Evolutionary conservation across 2,888 invertebrate species (phyloP), one percentile per base, ranked within the genome.

Genomic region (Sclerodermus sp.): DNA sequence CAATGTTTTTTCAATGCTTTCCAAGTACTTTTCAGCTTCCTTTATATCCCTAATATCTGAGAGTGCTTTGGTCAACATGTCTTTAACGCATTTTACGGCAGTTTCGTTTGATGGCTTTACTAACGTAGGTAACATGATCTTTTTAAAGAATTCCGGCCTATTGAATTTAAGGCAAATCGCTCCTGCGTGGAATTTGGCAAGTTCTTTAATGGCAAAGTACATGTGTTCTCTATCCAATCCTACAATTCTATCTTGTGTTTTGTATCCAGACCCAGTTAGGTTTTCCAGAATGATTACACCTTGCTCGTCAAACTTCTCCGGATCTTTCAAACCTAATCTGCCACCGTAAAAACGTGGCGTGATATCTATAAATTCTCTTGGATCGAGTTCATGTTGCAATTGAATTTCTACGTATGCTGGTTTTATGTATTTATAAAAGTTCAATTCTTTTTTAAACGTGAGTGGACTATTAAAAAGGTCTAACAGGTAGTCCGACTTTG

Each of bases 221-320:
- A 69, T 64, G 46, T 77, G 74, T 13, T 56, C 52, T 12, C 55
- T 54, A 16, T 71, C 74, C 36, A 79, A 51, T 2, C 78, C 78
- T 0, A 23, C 9, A 9, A 77, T 59, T 23, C 78, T 66, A 48
- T 77, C 73, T 34, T 66, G 57, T 1, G 65, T 73, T 10, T 49
- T 50, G 51, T 73, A 79, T 1, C 74, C 71, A 0, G 50, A 48
- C 17, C 52, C 59, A 18, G 68, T 71, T 0, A 79, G 55, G 53
- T 79, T 78, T 50, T 78, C 74, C 41, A 79, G 45, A 2, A 77
- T 51, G 4, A 78, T 68, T 1, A 70, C 62, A 0, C 74, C 74
- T 18, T 77, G 76, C 0, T 63, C 57, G 42, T 77, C 78, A 47
- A 77, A 77, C 34, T 47, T 18, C 0, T 68, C 54, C 4, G 49